A percentile compares a stretch with the other conserved stretches of the same genome.
Evolutionary conservation across 2,797 vertebrate genomes (phyloP).

Genomic region (Enteromius paludinosus): DNA sequence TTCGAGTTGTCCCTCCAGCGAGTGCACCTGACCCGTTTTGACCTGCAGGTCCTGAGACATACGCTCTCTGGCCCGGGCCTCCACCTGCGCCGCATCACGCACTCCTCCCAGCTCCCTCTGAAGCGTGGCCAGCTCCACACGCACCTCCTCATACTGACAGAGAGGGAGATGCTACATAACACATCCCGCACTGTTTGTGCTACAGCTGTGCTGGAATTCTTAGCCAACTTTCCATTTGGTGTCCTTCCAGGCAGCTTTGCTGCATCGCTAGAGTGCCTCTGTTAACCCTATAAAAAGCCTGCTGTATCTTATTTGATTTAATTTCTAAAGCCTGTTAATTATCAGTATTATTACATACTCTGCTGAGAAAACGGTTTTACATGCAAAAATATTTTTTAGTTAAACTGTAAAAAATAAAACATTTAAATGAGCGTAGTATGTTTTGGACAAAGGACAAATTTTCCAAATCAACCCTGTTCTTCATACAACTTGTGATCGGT

Average conservation of each 20-base stretch:
- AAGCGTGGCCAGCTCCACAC: slow-evolving; percentile 70
- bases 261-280: slow-evolving; percentile 2
- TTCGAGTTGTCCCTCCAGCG: slow-evolving; percentile 80
- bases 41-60: slow-evolving; percentile 79
- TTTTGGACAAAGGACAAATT: not conserved
- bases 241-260: slow-evolving; percentile 1
- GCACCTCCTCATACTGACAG: slow-evolving; percentile 75
- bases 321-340: not conserved
- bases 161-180: slow-evolving; percentile 14
- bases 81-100: slow-evolving; percentile 67
- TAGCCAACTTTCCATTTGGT: slow-evolving; percentile 23
- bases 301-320: not conserved
- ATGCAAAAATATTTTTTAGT: not conserved
- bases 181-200: slow-evolving; percentile 9
- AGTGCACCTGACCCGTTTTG: slow-evolving; percentile 78
- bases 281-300: not conserved
- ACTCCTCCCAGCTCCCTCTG: slow-evolving; percentile 75
- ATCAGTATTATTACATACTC: not conserved
- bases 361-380: no score
- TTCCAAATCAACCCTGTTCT: not conserved
- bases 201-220: not conserved
- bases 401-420: not conserved
- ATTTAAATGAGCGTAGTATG: not conserved
- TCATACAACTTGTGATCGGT: not conserved
- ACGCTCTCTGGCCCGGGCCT: slow-evolving; percentile 65